Percentiles rank a stretch among this genome's conserved stretches.
Conservation (phyloP, 2,113 vertebrate genomes). For the Percina caprodes region DNA sequence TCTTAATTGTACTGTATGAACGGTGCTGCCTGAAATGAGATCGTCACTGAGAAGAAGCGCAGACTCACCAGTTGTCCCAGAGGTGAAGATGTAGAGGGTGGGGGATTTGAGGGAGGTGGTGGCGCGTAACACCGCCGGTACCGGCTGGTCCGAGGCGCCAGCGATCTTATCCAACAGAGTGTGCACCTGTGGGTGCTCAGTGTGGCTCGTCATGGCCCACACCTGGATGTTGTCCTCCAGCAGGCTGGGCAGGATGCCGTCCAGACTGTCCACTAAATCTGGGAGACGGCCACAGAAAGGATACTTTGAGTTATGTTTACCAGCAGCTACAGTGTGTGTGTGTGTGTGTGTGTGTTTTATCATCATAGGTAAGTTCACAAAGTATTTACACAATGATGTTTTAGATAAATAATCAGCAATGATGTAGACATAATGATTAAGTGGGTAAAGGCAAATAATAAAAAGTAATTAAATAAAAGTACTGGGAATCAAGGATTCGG, state of each 20-base stretch:
- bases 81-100: conserved; percentile 94
- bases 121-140: conserved; percentile 70
- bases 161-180: conserved; percentile 87
- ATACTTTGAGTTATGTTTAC: no score
- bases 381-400: no score
- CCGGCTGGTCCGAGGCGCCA: conserved; percentile 80
- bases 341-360: no score
- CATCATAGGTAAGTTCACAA: no score
- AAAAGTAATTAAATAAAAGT: no score
- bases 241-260: conserved; percentile 86
- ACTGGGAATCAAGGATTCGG: no score
- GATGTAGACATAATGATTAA: no score
- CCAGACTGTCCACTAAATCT: conserved; percentile 88
- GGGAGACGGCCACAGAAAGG: background rate
- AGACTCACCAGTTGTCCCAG: conserved; percentile 92
- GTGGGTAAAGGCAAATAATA: no score
- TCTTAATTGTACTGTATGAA: no score
- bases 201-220: conserved; percentile 87
- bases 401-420: no score
- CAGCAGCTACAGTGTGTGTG: no score
- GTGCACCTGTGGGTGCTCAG: conserved; percentile 72
- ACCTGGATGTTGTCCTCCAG: conserved; percentile 83
- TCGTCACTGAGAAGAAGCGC: background rate
- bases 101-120: conserved; percentile 80
- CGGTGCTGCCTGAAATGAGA: no score